Percentiles rank a stretch among this genome's conserved stretches.
Evolutionary conservation across 53 echinoderm and acorn worm species (phyloP).

Genomic region (Glandiceps talaboti): DNA sequence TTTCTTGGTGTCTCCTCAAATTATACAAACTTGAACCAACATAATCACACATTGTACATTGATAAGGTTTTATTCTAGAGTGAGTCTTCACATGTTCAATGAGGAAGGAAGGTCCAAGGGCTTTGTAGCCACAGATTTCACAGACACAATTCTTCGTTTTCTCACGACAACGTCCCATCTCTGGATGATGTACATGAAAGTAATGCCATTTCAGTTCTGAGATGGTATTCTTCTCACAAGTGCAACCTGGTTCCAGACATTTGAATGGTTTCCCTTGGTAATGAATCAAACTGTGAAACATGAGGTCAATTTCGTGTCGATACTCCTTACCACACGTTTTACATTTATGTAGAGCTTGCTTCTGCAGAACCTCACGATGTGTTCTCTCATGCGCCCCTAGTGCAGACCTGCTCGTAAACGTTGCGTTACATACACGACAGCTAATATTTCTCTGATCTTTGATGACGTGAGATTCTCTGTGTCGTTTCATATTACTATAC

Average conservation of each 20-base stretch:
- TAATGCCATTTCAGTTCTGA: neutral
- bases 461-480: neutral
- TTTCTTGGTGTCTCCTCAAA: too few species aligned
- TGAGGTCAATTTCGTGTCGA: neutral
- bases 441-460: too few species aligned
- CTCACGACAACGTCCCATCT: too few species aligned
- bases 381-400: neutral
- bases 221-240: neutral
- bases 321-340: neutral
- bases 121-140: too few species aligned
- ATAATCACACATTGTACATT: too few species aligned
- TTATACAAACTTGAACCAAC: too few species aligned
- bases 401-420: neutral
- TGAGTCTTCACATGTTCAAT: too few species aligned
- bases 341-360: neutral
- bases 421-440: neutral
- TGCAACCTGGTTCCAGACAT: neutral
- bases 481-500: neutral
- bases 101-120: too few species aligned
- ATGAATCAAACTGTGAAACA: neutral
- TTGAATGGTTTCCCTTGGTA: neutral
- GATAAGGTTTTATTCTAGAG: too few species aligned
- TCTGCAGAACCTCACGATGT: neutral
- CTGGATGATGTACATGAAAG: neutral
- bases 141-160: too few species aligned